phyloP scores from a whole-genome alignment of 2,113 vertebrate species.

The Stigmatopora nigra region DNA sequence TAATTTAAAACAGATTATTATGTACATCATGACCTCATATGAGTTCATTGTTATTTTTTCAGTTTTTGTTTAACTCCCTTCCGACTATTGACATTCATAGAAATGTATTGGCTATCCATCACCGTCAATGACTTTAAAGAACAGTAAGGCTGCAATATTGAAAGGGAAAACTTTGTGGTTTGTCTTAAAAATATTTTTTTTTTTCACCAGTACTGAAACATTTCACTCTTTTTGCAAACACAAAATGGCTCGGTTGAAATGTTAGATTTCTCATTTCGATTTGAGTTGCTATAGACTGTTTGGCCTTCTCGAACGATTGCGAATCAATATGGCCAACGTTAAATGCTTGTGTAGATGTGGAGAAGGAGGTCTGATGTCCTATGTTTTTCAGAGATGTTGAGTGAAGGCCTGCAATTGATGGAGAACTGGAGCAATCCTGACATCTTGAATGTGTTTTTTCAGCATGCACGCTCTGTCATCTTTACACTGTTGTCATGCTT shows the following conservation, averaged over 20 bases:
- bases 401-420: slow-evolving; percentile 53
- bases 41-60: too few species aligned
- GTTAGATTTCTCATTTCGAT: neutral
- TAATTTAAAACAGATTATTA: too few species aligned
- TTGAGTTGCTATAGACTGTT: neutral
- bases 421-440: slow-evolving; percentile 38
- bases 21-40: too few species aligned
- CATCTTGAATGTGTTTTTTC: slow-evolving; percentile 52
- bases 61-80: too few species aligned
- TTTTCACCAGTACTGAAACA: neutral
- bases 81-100: too few species aligned
- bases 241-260: neutral
- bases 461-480: slow-evolving; percentile 38
- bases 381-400: slow-evolving; percentile 4
- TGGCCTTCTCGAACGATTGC: slow-evolving; percentile 2
- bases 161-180: neutral
- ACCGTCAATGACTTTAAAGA: too few species aligned
- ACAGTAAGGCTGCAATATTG: neutral
- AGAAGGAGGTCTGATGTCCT: slow-evolving; percentile 28
- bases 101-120: too few species aligned
- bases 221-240: neutral
- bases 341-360: slow-evolving; percentile 34
- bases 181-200: neutral
- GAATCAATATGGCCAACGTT: slow-evolving; percentile 50
- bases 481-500: slow-evolving; percentile 41